Evolutionary conservation across 2,888 invertebrate species (phyloP), one percentile per base, ranked within the genome.

Genomic region (Choristoneura rosaceana): DNA sequence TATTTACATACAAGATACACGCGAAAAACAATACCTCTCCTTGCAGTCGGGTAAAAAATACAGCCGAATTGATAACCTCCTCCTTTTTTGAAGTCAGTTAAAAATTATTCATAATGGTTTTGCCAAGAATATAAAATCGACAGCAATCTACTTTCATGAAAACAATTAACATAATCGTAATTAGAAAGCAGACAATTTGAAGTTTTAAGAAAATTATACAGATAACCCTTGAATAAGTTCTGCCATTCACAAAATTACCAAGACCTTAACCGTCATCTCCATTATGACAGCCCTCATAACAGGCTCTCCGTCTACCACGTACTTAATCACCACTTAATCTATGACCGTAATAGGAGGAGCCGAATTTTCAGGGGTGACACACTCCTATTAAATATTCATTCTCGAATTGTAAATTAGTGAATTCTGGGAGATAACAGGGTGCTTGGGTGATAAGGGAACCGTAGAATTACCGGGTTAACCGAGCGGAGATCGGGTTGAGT

Each of bases 371-470:
- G 88, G 89, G 89, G 86, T 89, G 90, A 87, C 89, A 90, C 88
- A 85, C 82, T 83, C 76, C 78, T 79, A 90, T 91, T 89, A 91
- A 92, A 90, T 91, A 92, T 92, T 90, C 91, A 92, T 90, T 87
- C 84, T 86, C 82, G 87, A 90, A 87, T 89, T 89, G 88, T 91
- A 87, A 92, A 92, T 91, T 91, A 91, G 89, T 86, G 82, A 87
- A 89, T 87, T 84, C 79, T 79, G 81, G 74, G 82, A 88, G 87
- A 90, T 88, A 87, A 87, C 85, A 81, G 80, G 75, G 75, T 73
- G 38, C 41, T 69, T 41, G 17, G 47, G 71, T 60, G 73, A 73
- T 74, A 75, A 73, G 74, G 69, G 65, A 65, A 33, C 58, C 38
- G 61, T 59, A 15, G 64, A 66, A 74, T 70, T 58, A 55, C 65